These are phyloP conservation scores for Drosophila mimetica DNA, from an alignment of 2,888 invertebrate genomes.

Conservation along the genomic window DNA sequence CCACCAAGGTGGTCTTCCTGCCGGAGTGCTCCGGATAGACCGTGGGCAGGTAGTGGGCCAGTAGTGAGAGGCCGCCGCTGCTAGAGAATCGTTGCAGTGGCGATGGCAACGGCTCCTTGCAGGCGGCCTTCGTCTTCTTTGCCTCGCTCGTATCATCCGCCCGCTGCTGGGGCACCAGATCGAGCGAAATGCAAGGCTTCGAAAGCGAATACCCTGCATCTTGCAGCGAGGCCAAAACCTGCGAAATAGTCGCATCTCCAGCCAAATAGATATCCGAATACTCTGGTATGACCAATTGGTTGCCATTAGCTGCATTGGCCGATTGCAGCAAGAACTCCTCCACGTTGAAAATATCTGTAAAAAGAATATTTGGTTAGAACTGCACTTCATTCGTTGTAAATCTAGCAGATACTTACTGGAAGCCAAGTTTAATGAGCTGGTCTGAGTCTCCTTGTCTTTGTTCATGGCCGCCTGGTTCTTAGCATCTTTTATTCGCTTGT, in stretches of 20 bases:
- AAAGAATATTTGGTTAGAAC: neutral
- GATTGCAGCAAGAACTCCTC: conserved; percentile 81
- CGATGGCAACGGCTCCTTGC: conserved; percentile 83
- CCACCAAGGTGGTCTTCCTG: conserved; percentile 86
- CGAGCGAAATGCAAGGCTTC: conserved; percentile 85
- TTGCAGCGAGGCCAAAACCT: conserved; percentile 86
- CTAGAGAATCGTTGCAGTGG: conserved; percentile 94
- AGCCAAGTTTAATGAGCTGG: conserved; percentile 35
- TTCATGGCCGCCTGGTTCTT: conserved; percentile 86
- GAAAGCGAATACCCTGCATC: conserved; percentile 85
- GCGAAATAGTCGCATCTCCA: conserved; percentile 86
- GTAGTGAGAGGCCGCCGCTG: conserved; percentile 93
- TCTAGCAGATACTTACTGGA: conserved; percentile 58
- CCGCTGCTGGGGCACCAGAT: conserved; percentile 70
- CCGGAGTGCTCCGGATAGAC: conserved; percentile 92
- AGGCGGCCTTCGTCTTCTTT: conserved; percentile 77
- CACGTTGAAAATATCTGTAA: conserved; percentile 78
- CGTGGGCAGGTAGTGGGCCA: conserved; percentile 94
- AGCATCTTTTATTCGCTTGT: conserved; percentile 93
- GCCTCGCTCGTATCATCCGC: conserved; percentile 49
- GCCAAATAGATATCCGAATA: conserved; percentile 85
- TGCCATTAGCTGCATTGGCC: conserved; percentile 79
- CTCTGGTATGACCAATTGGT: conserved; percentile 84
- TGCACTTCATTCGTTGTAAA: neutral
- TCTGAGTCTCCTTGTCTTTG: conserved; percentile 80